These are phyloP conservation scores for Agrotis clavis DNA, from an alignment of 2,888 invertebrate species.

Conservation along the genomic window DNA sequence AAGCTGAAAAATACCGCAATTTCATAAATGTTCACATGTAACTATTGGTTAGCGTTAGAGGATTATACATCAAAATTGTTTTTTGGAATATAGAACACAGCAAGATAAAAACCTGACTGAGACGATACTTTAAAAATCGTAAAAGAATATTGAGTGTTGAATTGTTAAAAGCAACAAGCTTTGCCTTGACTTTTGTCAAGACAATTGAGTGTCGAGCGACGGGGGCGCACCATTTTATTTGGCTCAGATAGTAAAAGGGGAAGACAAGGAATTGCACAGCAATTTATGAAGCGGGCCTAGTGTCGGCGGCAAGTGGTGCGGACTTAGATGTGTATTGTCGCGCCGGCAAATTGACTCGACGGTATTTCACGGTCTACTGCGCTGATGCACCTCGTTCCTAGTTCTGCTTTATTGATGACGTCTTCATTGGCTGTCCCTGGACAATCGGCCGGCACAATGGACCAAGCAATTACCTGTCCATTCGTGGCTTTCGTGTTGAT, in stretches of 20 bases:
- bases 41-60: conserved; percentile 7
- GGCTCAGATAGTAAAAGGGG: conserved; percentile 75
- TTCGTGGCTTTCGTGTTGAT: conserved; percentile 46
- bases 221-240: conserved; percentile 71
- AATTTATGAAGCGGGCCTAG: conserved; percentile 81
- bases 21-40: conserved; percentile 2
- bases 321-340: conserved; percentile 77
- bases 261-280: conserved; percentile 78
- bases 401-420: conserved; percentile 76
- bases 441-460: conserved; percentile 60
- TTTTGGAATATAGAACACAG: conserved; percentile 3
- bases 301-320: conserved; percentile 73
- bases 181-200: conserved; percentile 63
- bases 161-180: conserved; percentile 58
- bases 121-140: conserved; percentile 22
- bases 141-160: conserved; percentile 50
- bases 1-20: conserved; percentile 30
- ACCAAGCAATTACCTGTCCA: conserved; percentile 62
- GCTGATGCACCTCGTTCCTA: conserved; percentile 78
- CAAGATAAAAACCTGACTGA: background rate
- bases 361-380: conserved; percentile 86
- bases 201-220: conserved; percentile 61
- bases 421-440: conserved; percentile 73
- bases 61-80: background rate
- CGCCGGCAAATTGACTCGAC: conserved; percentile 85